Percentiles rank a stretch among this genome's conserved stretches.
These are phyloP conservation scores for Malurus leucopterus DNA, from an alignment of 2,797 vertebrate species.

Conservation along the genomic window DNA sequence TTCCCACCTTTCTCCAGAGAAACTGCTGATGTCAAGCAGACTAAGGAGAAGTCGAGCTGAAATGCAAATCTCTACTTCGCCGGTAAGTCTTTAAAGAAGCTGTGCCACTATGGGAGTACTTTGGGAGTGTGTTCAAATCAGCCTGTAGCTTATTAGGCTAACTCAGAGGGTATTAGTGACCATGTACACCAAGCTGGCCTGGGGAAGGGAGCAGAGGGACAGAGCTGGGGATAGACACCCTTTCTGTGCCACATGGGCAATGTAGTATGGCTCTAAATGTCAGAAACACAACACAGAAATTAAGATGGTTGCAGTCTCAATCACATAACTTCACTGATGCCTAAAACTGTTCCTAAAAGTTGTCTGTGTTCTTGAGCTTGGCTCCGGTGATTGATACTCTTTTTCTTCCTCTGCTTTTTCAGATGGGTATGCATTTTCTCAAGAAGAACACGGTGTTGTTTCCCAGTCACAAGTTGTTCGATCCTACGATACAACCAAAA, in stretches of 20 bases:
- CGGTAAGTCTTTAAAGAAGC: not conserved
- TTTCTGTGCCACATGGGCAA: not conserved
- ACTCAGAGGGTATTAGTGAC: not conserved
- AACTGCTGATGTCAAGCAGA: not conserved
- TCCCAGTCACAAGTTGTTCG: conserved; percentile 95
- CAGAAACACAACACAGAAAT: not conserved
- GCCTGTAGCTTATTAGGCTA: not conserved
- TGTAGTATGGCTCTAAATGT: accelerated
- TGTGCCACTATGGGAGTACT: not conserved
- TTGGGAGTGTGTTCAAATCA: not conserved
- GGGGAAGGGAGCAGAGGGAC: not conserved
- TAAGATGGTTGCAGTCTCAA: not conserved
- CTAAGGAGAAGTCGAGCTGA: not conserved
- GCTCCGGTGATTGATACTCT: not conserved
- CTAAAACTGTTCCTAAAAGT: not conserved
- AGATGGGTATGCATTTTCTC: conserved; percentile 98
- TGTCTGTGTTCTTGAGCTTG: not conserved
- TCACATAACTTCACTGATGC: not conserved
- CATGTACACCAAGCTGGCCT: not conserved
- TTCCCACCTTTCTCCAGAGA: not conserved
- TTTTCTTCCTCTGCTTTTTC: conserved; percentile 46
- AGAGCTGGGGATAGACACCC: not conserved
- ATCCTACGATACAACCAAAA: conserved; percentile 93
- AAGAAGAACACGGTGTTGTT: conserved; percentile 96
- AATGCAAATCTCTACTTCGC: not conserved